Conservation (phyloP, 2,888 invertebrate genomes). For the Hydriomena furcata region DNA sequence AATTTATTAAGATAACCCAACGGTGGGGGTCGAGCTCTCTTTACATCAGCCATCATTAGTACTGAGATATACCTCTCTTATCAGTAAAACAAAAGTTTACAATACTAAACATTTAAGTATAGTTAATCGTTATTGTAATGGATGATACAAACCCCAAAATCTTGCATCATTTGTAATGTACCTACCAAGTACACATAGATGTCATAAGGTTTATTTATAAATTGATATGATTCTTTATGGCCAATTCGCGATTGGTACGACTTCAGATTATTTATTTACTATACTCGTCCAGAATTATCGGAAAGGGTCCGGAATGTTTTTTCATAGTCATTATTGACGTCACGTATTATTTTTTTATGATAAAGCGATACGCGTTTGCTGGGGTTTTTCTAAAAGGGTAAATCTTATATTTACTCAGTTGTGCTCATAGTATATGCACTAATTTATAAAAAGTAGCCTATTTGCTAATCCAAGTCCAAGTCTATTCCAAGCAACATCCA, state of each 20-base stretch:
- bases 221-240: conserved; percentile 3
- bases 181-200: neutral
- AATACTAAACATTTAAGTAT: neutral
- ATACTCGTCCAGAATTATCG: conserved; percentile 1
- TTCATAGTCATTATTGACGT: conserved; percentile 2
- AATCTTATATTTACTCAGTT: no score
- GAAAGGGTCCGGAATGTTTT: conserved; percentile 5
- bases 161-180: conserved; percentile 14
- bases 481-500: no score
- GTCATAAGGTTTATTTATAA: conserved; percentile 2
- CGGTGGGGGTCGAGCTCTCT: conserved; percentile 57
- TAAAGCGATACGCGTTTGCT: neutral
- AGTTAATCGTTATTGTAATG: neutral
- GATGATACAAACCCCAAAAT: conserved; percentile 2
- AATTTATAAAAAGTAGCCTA: no score
- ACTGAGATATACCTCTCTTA: conserved; percentile 32
- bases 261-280: conserved; percentile 1
- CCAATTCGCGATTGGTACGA: neutral
- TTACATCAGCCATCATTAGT: conserved; percentile 63
- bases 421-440: no score
- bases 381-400: no score
- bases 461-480: no score
- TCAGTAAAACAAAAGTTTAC: conserved; percentile 11
- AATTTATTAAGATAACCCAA: conserved; percentile 73
- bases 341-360: neutral